phyloP scores from a whole-genome alignment of 2,888 invertebrate genomes.

The Dusona sp. region DNA sequence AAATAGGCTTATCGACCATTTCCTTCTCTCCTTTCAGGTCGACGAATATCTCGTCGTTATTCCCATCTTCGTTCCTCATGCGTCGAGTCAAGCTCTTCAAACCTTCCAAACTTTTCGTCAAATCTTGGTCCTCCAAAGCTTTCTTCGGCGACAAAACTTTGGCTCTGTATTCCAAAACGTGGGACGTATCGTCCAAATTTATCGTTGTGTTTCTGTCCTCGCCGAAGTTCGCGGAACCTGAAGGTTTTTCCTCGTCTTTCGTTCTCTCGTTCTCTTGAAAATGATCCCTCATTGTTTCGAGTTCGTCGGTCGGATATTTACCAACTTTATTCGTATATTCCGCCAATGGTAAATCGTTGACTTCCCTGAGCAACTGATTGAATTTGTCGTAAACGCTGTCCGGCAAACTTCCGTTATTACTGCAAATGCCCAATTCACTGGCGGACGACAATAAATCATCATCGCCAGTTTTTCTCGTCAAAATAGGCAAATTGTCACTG shows the following conservation, averaged over 20 bases:
- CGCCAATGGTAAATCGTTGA: slow-evolving; percentile 55
- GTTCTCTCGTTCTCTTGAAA: neutral
- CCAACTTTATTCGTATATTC: slow-evolving; percentile 23
- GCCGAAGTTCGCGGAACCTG: neutral
- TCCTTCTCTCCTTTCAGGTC: neutral
- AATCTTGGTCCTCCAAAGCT: slow-evolving; percentile 7
- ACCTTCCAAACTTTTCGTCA: slow-evolving; percentile 17
- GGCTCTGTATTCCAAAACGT: slow-evolving; percentile 10
- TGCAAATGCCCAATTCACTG: slow-evolving; percentile 54
- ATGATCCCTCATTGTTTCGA: neutral
- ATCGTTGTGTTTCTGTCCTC: neutral
- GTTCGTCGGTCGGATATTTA: slow-evolving; percentile 40
- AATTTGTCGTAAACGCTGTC: slow-evolving; percentile 64
- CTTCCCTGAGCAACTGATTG: slow-evolving; percentile 48
- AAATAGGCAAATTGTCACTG: slow-evolving; percentile 27
- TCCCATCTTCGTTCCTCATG: slow-evolving; percentile 6
- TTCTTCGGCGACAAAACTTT: neutral
- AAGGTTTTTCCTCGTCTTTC: neutral
- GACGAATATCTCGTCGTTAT: neutral
- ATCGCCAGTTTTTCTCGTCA: slow-evolving; percentile 14
- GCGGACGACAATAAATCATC: slow-evolving; percentile 45
- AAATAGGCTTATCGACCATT: neutral
- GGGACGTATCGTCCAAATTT: slow-evolving; percentile 19
- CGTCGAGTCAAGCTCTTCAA: slow-evolving; percentile 26
- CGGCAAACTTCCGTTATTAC: slow-evolving; percentile 39